Base-by-base conservation (phyloP, 2,113 vertebrate genomes). In the Polypterus senegalus region DNA sequence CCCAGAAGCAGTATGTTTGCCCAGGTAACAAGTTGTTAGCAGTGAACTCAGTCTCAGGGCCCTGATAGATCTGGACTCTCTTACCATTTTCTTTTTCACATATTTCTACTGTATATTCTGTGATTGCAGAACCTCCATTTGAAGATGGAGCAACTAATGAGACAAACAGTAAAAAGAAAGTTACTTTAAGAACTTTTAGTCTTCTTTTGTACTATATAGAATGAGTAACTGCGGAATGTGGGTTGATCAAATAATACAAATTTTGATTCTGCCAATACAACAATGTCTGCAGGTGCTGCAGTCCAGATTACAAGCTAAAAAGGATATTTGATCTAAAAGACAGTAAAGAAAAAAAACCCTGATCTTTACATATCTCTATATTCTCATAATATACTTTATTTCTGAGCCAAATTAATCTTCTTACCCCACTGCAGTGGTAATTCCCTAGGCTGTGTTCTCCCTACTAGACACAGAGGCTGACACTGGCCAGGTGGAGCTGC, bases 401-500 rank as follows among this genome's bases (percentile, higher is more conserved):
- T 27, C 27, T 27, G 27, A 27, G 27, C 27, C 27, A 27, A 27
- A 27, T 27, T 27, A 27, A 27, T 27, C 27, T 27, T 2, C 81
- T 83, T 69, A 90, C 87, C 82, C 79, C 84, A 86, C 57, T 74
- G 77, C 5, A 88, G 59, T 47, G 70, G 63, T 54, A 72, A 71
- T 66, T 88, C 80, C 72, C 74, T 80, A 59, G 81, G 70, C 67
- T 78, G 84, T 3, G 77, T 70, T 73, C 69, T 83, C 65, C 76
- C 77, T 62, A 64, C 72, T 64, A 80, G 67, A 48, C 68, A 64
- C 0, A 75, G 76, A 7, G 70, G 57, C 0, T 3, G 66, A 54
- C 84, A 86, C 0, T 70, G 72, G 4, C 78, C 83, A 0, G 84
- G 84, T 60, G 85, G 78, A 66, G 87, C 68, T 3, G 82, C 73